A percentile compares a stretch with the other conserved stretches of the same genome.
Evolutionary conservation across 2,113 vertebrate genomes (phyloP).

Genomic region (Isichthys henryi): DNA sequence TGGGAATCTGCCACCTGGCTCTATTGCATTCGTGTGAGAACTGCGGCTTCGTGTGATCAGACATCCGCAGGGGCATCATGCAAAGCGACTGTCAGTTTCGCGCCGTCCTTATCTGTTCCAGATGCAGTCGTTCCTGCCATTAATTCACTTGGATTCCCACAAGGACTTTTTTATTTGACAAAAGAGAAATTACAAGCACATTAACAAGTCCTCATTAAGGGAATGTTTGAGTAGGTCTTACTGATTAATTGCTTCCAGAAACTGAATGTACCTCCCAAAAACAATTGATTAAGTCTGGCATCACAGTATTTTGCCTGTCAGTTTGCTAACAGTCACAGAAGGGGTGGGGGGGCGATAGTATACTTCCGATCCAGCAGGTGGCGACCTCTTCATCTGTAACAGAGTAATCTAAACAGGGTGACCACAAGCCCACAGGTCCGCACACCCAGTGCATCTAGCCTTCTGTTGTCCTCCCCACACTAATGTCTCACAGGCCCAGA

Average conservation of each 20-base stretch:
- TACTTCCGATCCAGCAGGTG: neutral
- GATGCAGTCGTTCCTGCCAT: neutral
- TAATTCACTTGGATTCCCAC: neutral
- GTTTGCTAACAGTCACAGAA: neutral
- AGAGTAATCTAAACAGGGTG: neutral
- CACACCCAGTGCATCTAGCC: neutral
- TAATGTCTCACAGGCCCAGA: neutral
- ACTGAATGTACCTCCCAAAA: neutral
- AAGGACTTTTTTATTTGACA: constrained; percentile 3
- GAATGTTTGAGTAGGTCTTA: neutral
- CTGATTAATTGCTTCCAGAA: neutral
- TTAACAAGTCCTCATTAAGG: constrained; percentile 8
- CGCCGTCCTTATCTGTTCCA: neutral
- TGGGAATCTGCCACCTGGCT: neutral
- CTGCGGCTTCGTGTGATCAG: neutral
- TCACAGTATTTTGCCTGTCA: neutral
- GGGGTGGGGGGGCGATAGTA: neutral
- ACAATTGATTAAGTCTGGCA: neutral
- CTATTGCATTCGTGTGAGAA: neutral
- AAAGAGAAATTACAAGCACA: neutral
- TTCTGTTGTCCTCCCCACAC: neutral
- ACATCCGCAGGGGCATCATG: neutral
- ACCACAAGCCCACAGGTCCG: neutral
- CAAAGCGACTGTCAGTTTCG: neutral
- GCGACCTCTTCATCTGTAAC: neutral